phyloP scores from a whole-genome alignment of 2,797 vertebrate genomes.

The Gobio occitaniae region DNA sequence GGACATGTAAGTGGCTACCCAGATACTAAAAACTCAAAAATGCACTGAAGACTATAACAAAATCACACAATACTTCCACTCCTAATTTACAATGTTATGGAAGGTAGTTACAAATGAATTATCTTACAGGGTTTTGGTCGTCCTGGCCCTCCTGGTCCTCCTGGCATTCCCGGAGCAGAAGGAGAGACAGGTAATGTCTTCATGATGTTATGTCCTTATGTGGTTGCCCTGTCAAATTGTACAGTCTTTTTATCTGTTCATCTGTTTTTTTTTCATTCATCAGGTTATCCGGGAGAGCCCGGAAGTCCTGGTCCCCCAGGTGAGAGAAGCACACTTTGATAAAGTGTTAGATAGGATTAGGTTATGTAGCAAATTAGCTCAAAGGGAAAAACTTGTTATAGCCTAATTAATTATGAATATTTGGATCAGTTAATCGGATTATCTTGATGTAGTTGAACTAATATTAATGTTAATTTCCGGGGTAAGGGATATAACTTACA shows the following conservation, averaged over 20 bases:
- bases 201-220: not conserved
- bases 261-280: slow-evolving; percentile 56
- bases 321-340: slow-evolving; percentile 62
- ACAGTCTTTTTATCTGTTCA: not conserved
- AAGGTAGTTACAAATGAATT: slow-evolving; percentile 2
- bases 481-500: too few relatives aligned
- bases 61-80: not conserved
- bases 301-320: slow-evolving; percentile 85
- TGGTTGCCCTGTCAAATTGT: not conserved
- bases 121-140: slow-evolving; percentile 75
- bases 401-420: too few relatives aligned
- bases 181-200: slow-evolving; percentile 86
- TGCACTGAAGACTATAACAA: not conserved
- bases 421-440: too few relatives aligned
- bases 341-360: not conserved
- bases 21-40: not conserved
- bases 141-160: slow-evolving; percentile 81
- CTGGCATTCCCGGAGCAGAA: slow-evolving; percentile 80
- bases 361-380: too few relatives aligned
- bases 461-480: too few relatives aligned
- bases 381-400: too few relatives aligned
- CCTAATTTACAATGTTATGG: not conserved
- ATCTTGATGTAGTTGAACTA: too few relatives aligned
- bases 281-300: slow-evolving; percentile 81
- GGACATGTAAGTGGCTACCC: slow-evolving; percentile 83